These are phyloP conservation scores for Oscarella lobularis DNA, from an alignment of 37 sponge, comb jelly and placozoan species.

Conservation along the genomic window DNA sequence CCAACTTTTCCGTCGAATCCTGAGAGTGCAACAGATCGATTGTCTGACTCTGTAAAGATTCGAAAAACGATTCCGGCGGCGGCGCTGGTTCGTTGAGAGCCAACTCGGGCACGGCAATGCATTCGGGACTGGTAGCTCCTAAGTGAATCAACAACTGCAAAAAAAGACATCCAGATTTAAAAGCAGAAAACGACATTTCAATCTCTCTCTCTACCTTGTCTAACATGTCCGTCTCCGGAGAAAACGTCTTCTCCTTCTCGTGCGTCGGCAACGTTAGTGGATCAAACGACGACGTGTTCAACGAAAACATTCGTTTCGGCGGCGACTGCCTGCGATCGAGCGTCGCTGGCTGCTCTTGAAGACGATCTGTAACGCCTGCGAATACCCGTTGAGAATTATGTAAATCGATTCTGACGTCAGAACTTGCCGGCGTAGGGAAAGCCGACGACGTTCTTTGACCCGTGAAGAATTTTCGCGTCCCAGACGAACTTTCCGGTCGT, in stretches of 20 bases:
- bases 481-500: constrained; percentile 65
- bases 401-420: too few relatives aligned
- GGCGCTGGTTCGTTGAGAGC: constrained; percentile 24
- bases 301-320: too few relatives aligned
- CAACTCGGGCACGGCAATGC: constrained; percentile 23
- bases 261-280: background rate
- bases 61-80: constrained; percentile 7
- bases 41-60: background rate
- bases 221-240: background rate
- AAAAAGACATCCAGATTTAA: background rate
- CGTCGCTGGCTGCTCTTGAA: too few relatives aligned
- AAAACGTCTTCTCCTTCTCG: background rate
- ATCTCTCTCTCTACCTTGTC: background rate
- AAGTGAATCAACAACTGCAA: constrained; percentile 45
- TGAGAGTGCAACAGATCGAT: constrained; percentile 16
- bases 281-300: too few relatives aligned
- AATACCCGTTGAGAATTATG: too few relatives aligned
- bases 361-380: too few relatives aligned
- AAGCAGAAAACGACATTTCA: too few relatives aligned
- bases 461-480: constrained; percentile 29
- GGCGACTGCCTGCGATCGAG: too few relatives aligned
- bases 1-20: constrained; percentile 13
- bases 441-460: background rate
- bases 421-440: background rate
- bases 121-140: constrained; percentile 63